These are phyloP conservation scores for Heliconius eleuchia DNA, from an alignment of 1,140 invertebrate genomes.

Conservation along the genomic window DNA sequence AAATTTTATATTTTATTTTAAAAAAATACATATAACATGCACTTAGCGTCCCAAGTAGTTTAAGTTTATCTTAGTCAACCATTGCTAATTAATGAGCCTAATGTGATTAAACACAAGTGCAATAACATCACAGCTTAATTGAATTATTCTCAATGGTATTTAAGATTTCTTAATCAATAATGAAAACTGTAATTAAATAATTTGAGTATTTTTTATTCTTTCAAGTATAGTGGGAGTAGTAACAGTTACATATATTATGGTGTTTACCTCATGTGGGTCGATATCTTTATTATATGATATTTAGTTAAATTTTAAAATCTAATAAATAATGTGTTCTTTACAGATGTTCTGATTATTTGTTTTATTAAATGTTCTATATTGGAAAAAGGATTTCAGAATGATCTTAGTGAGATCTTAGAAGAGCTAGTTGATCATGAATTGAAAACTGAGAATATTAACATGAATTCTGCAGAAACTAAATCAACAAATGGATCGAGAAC, in stretches of 20 bases:
- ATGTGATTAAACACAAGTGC: background rate
- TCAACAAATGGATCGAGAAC: background rate
- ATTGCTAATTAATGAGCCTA: constrained; percentile 5
- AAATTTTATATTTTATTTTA: no score
- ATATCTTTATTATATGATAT: background rate
- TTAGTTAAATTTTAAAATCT: background rate
- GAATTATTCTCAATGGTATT: constrained; percentile 4
- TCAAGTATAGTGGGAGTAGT: background rate
- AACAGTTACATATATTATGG: background rate
- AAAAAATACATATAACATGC: background rate
- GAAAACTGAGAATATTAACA: background rate
- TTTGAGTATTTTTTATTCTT: background rate
- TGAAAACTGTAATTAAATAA: background rate
- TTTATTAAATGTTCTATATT: background rate
- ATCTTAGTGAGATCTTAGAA: background rate
- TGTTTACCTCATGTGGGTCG: background rate
- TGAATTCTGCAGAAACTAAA: background rate
- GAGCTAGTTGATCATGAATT: background rate
- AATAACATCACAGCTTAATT: constrained; percentile 1
- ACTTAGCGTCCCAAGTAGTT: background rate
- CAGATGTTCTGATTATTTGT: background rate
- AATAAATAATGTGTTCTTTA: background rate
- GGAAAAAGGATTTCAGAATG: background rate
- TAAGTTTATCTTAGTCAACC: background rate
- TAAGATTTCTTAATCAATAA: constrained; percentile 26